Percentiles rank a stretch among this genome's conserved stretches.
Evolutionary conservation across 2,888 invertebrate genomes (phyloP).

Genomic region (Neoscelio sp.): DNA sequence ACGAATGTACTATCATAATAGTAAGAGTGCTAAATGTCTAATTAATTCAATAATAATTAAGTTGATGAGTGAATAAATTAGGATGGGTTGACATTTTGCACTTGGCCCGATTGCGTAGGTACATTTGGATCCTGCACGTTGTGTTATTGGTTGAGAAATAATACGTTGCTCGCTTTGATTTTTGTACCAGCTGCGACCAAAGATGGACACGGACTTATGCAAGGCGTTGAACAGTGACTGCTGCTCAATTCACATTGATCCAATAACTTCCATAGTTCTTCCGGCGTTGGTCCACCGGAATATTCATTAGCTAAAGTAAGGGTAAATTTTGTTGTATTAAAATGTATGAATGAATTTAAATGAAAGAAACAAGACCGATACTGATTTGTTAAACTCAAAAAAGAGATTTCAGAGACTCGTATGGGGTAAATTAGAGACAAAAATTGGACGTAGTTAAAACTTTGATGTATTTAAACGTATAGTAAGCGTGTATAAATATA

Average conservation of each 20-base stretch:
- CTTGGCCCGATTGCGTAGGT: conserved; percentile 74
- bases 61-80: conserved; percentile 20
- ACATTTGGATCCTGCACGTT: conserved; percentile 72
- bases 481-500: no score
- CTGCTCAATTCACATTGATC: conserved; percentile 97
- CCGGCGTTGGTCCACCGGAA: conserved; percentile 96
- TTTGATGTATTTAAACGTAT: no score
- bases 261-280: conserved; percentile 94
- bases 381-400: no score
- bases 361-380: no score
- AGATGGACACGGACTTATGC: conserved; percentile 89
- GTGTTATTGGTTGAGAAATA: conserved; percentile 86
- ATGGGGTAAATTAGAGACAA: no score
- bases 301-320: conserved; percentile 83
- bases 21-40: conserved; percentile 3
- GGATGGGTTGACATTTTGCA: conserved; percentile 64
- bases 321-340: no score
- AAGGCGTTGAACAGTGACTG: conserved; percentile 91
- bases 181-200: conserved; percentile 83
- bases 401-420: no score
- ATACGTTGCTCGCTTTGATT: conserved; percentile 86
- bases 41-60: conserved; percentile 46
- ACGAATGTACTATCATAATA: neutral
- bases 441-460: no score
- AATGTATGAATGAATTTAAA: neutral